phyloP scores from a whole-genome alignment of 1,140 invertebrate genomes.

The Coboldia fuscipes region DNA sequence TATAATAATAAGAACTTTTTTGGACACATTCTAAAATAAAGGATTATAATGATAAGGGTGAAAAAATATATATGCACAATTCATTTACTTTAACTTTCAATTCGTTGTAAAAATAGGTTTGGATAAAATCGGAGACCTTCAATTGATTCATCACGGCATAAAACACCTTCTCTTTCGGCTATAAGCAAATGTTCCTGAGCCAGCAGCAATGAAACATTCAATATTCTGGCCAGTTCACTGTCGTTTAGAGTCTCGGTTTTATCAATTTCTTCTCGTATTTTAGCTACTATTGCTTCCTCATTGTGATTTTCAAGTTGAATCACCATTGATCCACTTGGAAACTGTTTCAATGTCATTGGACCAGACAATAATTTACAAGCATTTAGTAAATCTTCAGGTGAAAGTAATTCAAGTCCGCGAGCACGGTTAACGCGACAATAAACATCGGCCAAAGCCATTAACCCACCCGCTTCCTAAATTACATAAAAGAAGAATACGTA shows the following conservation, averaged over 20 bases:
- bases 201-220: conserved; percentile 69
- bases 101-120: conserved; percentile 55
- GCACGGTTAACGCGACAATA: conserved; percentile 91
- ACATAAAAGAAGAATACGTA: conserved; percentile 1
- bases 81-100: too few species aligned
- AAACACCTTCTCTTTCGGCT: conserved; percentile 59
- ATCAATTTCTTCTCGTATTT: conserved; percentile 49
- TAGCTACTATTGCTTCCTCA: conserved; percentile 51
- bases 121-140: conserved; percentile 85
- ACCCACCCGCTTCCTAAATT: conserved; percentile 70
- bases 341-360: conserved; percentile 57
- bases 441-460: conserved; percentile 90
- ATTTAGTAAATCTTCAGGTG: conserved; percentile 85
- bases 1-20: too few species aligned
- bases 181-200: conserved; percentile 69
- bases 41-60: too few species aligned
- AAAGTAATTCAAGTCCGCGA: conserved; percentile 68
- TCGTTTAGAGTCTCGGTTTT: conserved; percentile 52
- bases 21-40: too few species aligned
- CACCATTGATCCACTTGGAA: conserved; percentile 81
- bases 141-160: conserved; percentile 85
- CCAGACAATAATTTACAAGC: conserved; percentile 57
- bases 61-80: too few species aligned
- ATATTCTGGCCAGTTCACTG: conserved; percentile 60
- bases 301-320: conserved; percentile 59